Conservation (phyloP, 1,140 invertebrate genomes). For the Dreissena rostriformis region DNA sequence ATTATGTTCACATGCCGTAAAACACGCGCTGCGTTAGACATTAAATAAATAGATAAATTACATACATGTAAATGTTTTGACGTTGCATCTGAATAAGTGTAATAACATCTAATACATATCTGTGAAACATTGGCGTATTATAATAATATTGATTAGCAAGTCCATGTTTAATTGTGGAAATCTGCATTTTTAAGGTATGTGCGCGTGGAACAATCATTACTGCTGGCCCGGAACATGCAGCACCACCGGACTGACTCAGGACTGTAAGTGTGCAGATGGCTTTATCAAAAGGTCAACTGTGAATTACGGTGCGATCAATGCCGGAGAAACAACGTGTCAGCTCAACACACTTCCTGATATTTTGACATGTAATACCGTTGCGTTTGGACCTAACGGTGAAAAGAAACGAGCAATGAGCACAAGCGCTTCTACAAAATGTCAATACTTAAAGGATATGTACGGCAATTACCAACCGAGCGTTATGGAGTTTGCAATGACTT, state of each 20-base stretch:
- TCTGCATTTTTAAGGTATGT: neutral
- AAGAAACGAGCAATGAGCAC: neutral
- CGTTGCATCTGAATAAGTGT: no score
- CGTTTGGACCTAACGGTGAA: neutral
- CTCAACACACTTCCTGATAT: neutral
- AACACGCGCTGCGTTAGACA: no score
- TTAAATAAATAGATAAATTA: no score
- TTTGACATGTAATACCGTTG: neutral
- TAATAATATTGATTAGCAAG: no score
- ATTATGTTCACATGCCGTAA: no score
- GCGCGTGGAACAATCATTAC: neutral
- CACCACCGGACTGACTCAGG: neutral
- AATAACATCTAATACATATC: no score
- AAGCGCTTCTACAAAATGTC: neutral
- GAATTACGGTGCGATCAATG: neutral
- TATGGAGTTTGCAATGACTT: neutral
- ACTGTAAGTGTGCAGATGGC: neutral
- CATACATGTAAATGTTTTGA: no score
- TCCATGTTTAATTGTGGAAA: no score
- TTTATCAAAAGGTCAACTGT: neutral
- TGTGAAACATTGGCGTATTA: no score
- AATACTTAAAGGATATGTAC: neutral
- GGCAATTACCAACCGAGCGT: neutral
- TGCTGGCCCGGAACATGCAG: conserved; percentile 8
- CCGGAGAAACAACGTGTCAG: neutral